These are phyloP conservation scores for Homarus gammarus DNA, from an alignment of 2,888 invertebrate species.

Conservation along the genomic window DNA sequence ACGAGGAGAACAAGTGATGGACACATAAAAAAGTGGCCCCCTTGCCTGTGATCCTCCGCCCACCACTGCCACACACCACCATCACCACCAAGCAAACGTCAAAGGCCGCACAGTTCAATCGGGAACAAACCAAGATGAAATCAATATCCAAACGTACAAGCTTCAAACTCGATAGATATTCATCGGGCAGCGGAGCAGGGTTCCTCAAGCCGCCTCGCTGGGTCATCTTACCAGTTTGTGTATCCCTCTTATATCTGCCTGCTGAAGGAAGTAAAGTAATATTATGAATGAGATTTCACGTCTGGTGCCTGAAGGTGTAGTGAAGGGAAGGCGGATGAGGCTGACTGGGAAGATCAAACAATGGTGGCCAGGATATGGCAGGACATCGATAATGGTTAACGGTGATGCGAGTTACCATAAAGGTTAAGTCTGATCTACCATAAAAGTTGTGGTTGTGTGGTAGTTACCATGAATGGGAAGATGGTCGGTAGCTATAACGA, in stretches of 20 bases:
- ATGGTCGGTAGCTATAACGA: too few species aligned
- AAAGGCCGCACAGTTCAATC: slow-evolving; percentile 18
- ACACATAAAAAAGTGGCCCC: background rate
- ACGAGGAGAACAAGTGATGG: background rate
- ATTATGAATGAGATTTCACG: background rate
- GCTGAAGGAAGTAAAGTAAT: slow-evolving; percentile 12
- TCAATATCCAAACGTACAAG: slow-evolving; percentile 52
- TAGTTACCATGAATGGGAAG: too few species aligned
- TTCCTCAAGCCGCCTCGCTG: slow-evolving; percentile 15
- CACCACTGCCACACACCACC: background rate
- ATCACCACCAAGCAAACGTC: background rate
- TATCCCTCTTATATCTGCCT: slow-evolving; percentile 9
- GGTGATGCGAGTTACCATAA: too few species aligned
- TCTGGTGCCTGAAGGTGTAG: background rate
- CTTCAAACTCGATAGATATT: slow-evolving; percentile 39
- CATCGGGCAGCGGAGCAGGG: slow-evolving; percentile 35
- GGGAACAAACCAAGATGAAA: slow-evolving; percentile 30
- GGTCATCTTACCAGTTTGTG: slow-evolving; percentile 21
- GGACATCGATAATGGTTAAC: too few species aligned
- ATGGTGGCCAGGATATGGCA: too few species aligned
- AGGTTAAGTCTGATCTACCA: too few species aligned
- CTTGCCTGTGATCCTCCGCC: slow-evolving; percentile 9
- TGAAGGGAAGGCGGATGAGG: too few species aligned
- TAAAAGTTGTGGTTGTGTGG: too few species aligned
- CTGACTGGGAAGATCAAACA: background rate